Evolutionary conservation across 2,888 invertebrate species (phyloP).

Genomic region (Cantharis flavilabris): DNA sequence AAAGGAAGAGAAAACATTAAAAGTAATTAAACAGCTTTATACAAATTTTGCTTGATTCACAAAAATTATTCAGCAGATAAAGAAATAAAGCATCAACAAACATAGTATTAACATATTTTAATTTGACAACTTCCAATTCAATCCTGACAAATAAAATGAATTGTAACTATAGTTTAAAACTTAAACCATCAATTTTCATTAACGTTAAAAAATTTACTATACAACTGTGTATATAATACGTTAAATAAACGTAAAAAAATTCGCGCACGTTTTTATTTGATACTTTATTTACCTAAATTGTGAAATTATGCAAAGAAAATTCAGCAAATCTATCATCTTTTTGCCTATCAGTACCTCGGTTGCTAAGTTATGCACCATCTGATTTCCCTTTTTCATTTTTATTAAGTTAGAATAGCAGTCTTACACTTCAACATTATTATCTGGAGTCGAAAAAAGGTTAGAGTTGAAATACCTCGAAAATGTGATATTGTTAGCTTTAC

Average conservation of each 20-base stretch:
- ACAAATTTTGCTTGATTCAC: not conserved
- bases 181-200: not conserved
- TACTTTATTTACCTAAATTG: not conserved
- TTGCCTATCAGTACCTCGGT: too few species aligned
- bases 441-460: too few species aligned
- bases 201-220: not conserved
- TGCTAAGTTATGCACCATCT: too few species aligned
- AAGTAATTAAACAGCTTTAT: not conserved
- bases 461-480: too few species aligned
- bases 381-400: too few species aligned
- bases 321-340: too few species aligned
- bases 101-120: not conserved
- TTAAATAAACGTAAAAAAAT: not conserved
- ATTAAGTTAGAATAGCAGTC: too few species aligned
- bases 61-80: not conserved
- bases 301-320: not conserved
- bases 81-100: not conserved
- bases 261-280: not conserved
- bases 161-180: not conserved
- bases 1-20: not conserved
- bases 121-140: not conserved
- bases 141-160: not conserved
- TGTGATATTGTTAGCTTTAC: too few species aligned
- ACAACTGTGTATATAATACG: not conserved
- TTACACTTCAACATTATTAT: too few species aligned